Conservation (phyloP, 2,797 vertebrate species). For the Labeo calbasu region DNA sequence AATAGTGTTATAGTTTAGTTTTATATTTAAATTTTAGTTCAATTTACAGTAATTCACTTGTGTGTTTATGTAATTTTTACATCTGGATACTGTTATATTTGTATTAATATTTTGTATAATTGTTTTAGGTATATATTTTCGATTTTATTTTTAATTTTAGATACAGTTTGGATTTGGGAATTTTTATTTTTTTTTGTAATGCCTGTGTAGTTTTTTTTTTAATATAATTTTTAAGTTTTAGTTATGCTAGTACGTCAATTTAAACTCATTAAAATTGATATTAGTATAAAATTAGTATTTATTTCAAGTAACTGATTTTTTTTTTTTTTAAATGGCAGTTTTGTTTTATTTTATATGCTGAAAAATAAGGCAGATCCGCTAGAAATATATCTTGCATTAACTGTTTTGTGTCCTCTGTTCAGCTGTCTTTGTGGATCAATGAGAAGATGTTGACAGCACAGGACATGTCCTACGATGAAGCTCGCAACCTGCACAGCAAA, state of each 20-base stretch:
- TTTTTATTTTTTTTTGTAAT: not conserved
- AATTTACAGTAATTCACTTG: not conserved
- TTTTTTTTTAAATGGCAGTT: too few relatives aligned
- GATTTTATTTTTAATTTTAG: not conserved
- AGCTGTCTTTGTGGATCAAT: conserved; percentile 94
- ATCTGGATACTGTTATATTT: not conserved
- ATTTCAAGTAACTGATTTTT: too few relatives aligned
- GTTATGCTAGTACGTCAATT: not conserved
- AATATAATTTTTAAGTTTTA: too few relatives aligned
- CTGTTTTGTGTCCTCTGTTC: conserved; percentile 49
- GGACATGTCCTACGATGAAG: conserved; percentile 98
- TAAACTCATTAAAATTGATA: too few relatives aligned
- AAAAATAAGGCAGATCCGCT: not conserved
- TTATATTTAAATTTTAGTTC: not conserved
- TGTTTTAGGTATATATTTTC: not conserved
- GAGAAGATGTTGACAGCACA: conserved; percentile 99
- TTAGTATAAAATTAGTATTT: too few relatives aligned
- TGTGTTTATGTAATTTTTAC: not conserved
- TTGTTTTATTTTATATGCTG: not conserved
- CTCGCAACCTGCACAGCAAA: conserved; percentile 97
- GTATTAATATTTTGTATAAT: not conserved
- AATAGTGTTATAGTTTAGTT: not conserved
- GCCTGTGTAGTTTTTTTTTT: too few relatives aligned
- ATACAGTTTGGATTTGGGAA: not conserved
- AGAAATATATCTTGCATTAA: not conserved